Evolutionary conservation across 2,797 vertebrate genomes (phyloP), one percentile per base, ranked within the genome.

Genomic region (Phoebastria nigripes): DNA sequence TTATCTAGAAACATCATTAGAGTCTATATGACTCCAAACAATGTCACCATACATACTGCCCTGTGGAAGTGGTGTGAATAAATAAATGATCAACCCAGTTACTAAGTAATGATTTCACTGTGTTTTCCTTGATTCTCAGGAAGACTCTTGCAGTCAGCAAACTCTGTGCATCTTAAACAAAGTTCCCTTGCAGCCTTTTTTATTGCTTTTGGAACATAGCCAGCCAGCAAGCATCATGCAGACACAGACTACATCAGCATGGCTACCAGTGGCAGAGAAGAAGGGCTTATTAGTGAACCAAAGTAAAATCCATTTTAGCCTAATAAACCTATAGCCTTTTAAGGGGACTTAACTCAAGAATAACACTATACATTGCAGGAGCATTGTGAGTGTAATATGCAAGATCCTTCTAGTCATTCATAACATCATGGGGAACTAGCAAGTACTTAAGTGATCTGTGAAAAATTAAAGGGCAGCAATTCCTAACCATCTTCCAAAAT

Each of bases 141-240:
- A 37, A 67, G 26, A 39, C 19, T 67, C 12, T 47, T 95, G 55
- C 76, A 89, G 72, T 90, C 69, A 93, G 78, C 52, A 92, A 81
- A 93, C 15, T 70, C 66, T 15, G 33, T 86, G 29, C 44, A 37
- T 55, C 49, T 88, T 58, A 35, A 73, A 86, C 37, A 90, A 83
- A 89, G 61, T 69, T 87, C 76, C 19, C 55, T 90, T 42, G 25
- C 83, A 92, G 91, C 54, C 70, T 89, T 81, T 84, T 74, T 91
- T 82, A 82, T 69, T 67, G 82, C 82, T 83, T 87, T 89, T 90
- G 54, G 91, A 91, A 83, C 44, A 63, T 63, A 88, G 51, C 87
- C 70, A 52, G 41, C 37, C 26, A 73, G 52, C 56, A 89, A 78
- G 77, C 73, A 62, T 94, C 74, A 42, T 26, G 15, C n/a, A 76